These are phyloP conservation scores for Caenorhabditis panamensis DNA, from an alignment of 2,888 invertebrate genomes.

Conservation along the genomic window DNA sequence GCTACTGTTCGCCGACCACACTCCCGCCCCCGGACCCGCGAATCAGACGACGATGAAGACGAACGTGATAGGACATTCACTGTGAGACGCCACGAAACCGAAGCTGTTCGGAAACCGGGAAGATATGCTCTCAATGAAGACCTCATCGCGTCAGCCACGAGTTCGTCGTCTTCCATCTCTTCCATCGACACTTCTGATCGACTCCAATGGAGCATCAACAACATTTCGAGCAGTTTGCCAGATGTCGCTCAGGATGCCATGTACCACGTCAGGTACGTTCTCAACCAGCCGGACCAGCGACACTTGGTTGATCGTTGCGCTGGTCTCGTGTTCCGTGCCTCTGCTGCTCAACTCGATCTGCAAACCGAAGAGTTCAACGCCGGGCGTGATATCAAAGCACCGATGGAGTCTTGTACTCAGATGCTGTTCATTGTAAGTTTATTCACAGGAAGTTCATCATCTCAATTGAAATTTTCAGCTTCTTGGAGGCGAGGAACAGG, in stretches of 20 bases:
- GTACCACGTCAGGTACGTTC: constrained; percentile 59
- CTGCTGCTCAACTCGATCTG: constrained; percentile 54
- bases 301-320: constrained; percentile 56
- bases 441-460: constrained; percentile 55
- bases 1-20: constrained; percentile 41
- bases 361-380: constrained; percentile 46
- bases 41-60: constrained; percentile 32
- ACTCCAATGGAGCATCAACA: constrained; percentile 73
- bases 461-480: constrained; percentile 20
- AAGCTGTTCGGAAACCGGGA: too few relatives aligned
- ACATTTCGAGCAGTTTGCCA: constrained; percentile 66
- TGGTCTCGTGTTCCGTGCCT: constrained; percentile 56
- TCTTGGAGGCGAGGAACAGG: constrained; percentile 50
- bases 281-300: constrained; percentile 58
- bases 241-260: constrained; percentile 70
- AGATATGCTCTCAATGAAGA: constrained; percentile 55
- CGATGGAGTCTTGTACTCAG: too few relatives aligned
- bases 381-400: constrained; percentile 45
- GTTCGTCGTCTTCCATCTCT: constrained; percentile 68
- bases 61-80: neutral
- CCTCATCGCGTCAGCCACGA: constrained; percentile 41
- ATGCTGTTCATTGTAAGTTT: too few relatives aligned
- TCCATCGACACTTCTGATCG: constrained; percentile 71
- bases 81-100: too few relatives aligned
- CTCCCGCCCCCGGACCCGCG: constrained; percentile 46